Percentiles rank a stretch among this genome's conserved stretches.
These are phyloP conservation scores for Chrysomela aeneicollis DNA, from an alignment of 2,888 invertebrate species.

Conservation along the genomic window DNA sequence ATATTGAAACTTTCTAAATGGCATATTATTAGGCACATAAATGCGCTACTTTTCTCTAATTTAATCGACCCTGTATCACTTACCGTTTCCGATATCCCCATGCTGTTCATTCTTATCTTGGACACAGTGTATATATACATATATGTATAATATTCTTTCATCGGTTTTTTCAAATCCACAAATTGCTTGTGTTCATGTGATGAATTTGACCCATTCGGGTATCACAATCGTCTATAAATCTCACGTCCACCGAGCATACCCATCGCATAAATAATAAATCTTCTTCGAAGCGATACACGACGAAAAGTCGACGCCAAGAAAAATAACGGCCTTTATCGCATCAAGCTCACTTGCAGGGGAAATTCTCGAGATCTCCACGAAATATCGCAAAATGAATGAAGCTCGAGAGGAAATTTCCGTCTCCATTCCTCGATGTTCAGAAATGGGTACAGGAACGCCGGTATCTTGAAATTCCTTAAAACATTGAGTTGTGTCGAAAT, in stretches of 20 bases:
- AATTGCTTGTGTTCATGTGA: not conserved
- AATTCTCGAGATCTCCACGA: conserved; percentile 5
- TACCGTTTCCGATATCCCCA: too few relatives aligned
- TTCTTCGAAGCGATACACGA: conserved; percentile 19
- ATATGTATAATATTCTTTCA: too few relatives aligned
- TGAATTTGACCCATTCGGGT: conserved; percentile 13
- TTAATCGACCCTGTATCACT: too few relatives aligned
- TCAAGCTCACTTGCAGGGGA: conserved; percentile 14
- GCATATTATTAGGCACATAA: too few relatives aligned
- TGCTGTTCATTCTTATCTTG: too few relatives aligned
- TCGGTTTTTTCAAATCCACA: not conserved
- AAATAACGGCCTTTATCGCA: conserved; percentile 28
- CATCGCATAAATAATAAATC: conserved; percentile 34
- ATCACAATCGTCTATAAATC: conserved; percentile 24
- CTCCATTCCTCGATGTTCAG: not conserved
- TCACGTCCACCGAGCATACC: conserved; percentile 22
- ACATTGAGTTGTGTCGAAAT: too few relatives aligned
- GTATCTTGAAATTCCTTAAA: too few relatives aligned
- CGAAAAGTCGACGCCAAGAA: conserved; percentile 21
- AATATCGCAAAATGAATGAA: not conserved
- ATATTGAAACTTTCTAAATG: too few relatives aligned
- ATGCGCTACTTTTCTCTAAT: too few relatives aligned
- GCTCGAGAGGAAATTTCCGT: not conserved
- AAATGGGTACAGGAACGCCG: not conserved
- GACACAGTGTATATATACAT: too few relatives aligned